Conservation (phyloP, 2,113 vertebrate genomes). For the Eulemur macaco region DNA sequence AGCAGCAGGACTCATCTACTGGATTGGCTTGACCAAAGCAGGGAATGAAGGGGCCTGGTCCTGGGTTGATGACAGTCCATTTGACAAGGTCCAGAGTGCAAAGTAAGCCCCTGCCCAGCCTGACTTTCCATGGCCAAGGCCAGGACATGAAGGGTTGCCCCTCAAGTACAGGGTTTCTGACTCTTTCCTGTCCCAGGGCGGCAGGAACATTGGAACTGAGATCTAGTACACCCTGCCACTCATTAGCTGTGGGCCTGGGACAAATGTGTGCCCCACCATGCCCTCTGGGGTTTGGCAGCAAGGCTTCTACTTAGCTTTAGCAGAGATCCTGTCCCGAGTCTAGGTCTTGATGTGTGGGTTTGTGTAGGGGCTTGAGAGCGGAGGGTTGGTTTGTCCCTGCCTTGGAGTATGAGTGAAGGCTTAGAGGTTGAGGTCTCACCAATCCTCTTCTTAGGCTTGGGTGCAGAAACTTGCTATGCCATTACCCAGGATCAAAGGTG, state of each 20-base stretch:
- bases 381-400: not conserved
- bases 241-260: not conserved
- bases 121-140: not conserved
- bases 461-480: not conserved
- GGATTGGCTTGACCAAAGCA: conserved; percentile 74
- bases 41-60: conserved; percentile 55
- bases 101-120: not conserved
- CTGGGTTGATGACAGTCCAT: conserved; percentile 64
- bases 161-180: not conserved
- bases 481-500: not conserved
- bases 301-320: not conserved
- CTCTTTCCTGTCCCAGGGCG: not conserved
- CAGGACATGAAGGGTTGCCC: not conserved
- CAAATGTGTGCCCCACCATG: not conserved
- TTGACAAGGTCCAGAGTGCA: not conserved
- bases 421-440: not conserved
- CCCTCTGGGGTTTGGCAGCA: not conserved
- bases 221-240: not conserved
- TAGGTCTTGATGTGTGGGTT: not conserved
- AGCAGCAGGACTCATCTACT: not conserved
- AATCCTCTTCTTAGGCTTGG: not conserved
- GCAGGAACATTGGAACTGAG: not conserved
- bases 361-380: not conserved
- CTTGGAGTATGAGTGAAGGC: not conserved
- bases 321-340: not conserved